Evolutionary conservation across 2,888 invertebrate genomes (phyloP).

Genomic region (Rhagonycha fulva): DNA sequence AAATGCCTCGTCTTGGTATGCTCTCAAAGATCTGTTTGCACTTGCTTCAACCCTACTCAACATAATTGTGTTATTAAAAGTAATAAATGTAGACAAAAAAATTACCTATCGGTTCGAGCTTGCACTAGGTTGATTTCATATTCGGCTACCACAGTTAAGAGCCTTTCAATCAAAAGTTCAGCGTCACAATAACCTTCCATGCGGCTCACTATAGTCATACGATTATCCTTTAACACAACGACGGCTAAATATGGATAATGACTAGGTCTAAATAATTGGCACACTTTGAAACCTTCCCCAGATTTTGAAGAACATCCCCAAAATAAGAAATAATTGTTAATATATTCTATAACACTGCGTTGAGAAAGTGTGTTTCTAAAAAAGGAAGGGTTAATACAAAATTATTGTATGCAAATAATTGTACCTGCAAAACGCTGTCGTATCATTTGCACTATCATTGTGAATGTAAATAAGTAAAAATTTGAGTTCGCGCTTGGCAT

Average conservation of each 20-base stretch:
- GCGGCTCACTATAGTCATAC: slow-evolving; percentile 76
- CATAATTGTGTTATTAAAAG: background rate
- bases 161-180: slow-evolving; percentile 69
- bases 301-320: slow-evolving; percentile 92
- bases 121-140: slow-evolving; percentile 87
- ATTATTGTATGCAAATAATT: background rate
- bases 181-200: slow-evolving; percentile 85
- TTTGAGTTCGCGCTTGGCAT: slow-evolving; percentile 92
- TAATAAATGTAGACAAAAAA: background rate
- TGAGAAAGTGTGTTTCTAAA: slow-evolving; percentile 72
- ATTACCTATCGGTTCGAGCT: slow-evolving; percentile 81
- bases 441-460: slow-evolving; percentile 81
- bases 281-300: slow-evolving; percentile 91
- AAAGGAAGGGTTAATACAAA: background rate
- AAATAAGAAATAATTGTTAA: slow-evolving; percentile 84
- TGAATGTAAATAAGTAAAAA: slow-evolving; percentile 95
- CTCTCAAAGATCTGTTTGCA: slow-evolving; percentile 83
- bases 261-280: slow-evolving; percentile 82
- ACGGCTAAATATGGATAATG: slow-evolving; percentile 87
- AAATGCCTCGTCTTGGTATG: slow-evolving; percentile 94
- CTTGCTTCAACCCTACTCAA: slow-evolving; percentile 72
- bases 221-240: slow-evolving; percentile 85
- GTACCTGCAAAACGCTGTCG: slow-evolving; percentile 80
- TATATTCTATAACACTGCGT: slow-evolving; percentile 74
- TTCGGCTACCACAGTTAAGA: slow-evolving; percentile 77